These are phyloP conservation scores for Chaenocephalus aceratus DNA, from an alignment of 2,113 vertebrate species.

Conservation along the genomic window DNA sequence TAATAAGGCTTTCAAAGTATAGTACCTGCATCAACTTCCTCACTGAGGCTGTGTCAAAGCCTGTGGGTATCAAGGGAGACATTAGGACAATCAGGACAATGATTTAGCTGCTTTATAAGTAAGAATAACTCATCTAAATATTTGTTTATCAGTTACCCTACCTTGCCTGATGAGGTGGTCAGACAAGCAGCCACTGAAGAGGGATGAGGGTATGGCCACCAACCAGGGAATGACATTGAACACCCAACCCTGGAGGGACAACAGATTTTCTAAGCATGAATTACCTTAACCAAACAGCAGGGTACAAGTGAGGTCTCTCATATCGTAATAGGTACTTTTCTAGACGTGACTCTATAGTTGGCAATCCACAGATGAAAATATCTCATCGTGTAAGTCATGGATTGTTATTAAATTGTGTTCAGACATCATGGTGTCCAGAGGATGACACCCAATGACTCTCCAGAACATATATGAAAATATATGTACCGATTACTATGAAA, in stretches of 20 bases:
- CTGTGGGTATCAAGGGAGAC: conserved; percentile 72
- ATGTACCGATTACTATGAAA: too few relatives aligned
- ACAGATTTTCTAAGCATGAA: conserved; percentile 3
- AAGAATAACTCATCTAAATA: background rate
- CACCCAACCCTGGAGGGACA: conserved; percentile 90
- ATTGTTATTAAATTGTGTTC: background rate
- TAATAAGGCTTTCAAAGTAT: background rate
- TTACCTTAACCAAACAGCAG: background rate
- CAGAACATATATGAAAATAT: too few relatives aligned
- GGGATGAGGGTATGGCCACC: conserved; percentile 91
- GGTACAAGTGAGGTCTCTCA: background rate
- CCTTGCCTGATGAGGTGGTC: conserved; percentile 93
- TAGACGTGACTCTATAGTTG: background rate
- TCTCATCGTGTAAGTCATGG: background rate
- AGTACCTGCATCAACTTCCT: conserved; percentile 97
- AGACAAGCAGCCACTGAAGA: conserved; percentile 93
- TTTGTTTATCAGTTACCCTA: conserved; percentile 57
- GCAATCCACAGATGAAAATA: background rate
- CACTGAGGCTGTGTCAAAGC: conserved; percentile 90
- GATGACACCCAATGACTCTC: too few relatives aligned
- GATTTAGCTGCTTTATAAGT: background rate
- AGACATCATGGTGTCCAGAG: background rate
- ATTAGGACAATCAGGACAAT: conserved; percentile 15
- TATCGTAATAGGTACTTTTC: background rate
- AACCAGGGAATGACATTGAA: conserved; percentile 98